phyloP scores from a whole-genome alignment of 1,140 invertebrate species.

The Hycleus cichorii region DNA sequence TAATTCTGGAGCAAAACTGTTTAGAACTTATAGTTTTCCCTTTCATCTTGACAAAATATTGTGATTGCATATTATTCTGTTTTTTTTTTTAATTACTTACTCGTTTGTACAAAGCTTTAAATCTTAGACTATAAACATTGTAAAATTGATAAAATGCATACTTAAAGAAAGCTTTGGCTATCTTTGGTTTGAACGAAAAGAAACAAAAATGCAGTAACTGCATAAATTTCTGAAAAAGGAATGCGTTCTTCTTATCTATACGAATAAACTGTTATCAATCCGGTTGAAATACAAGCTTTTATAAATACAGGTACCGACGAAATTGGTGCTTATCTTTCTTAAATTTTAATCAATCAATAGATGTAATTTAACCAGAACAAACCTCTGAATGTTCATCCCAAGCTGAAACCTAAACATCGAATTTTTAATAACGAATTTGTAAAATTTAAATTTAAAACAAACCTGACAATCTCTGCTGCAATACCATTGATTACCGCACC shows the following conservation, averaged over 20 bases:
- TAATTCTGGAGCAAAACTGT: background rate
- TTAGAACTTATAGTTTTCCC: background rate
- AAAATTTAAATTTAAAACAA: background rate
- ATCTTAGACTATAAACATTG: background rate
- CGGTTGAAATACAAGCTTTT: background rate
- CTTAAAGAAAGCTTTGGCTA: slow-evolving; percentile 15
- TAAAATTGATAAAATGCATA: background rate
- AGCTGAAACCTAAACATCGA: slow-evolving; percentile 58
- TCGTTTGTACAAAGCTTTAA: background rate
- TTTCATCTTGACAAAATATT: background rate
- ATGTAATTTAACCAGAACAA: slow-evolving; percentile 56
- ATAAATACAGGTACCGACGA: slow-evolving; percentile 13
- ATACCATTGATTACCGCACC: slow-evolving; percentile 84
- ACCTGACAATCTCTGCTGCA: slow-evolving; percentile 85
- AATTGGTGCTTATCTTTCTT: slow-evolving; percentile 3
- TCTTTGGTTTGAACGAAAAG: slow-evolving; percentile 18
- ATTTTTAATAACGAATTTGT: slow-evolving; percentile 5
- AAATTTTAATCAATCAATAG: slow-evolving; percentile 5
- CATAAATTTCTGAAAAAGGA: background rate
- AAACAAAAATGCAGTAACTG: background rate
- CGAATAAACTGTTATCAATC: no score
- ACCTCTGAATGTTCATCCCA: slow-evolving; percentile 82
- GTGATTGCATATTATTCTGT: background rate
- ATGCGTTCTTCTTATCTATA: slow-evolving; percentile 3
- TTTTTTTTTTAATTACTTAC: background rate